These are phyloP conservation scores for Falco biarmicus DNA, from an alignment of 2,797 vertebrate species.

Conservation along the genomic window DNA sequence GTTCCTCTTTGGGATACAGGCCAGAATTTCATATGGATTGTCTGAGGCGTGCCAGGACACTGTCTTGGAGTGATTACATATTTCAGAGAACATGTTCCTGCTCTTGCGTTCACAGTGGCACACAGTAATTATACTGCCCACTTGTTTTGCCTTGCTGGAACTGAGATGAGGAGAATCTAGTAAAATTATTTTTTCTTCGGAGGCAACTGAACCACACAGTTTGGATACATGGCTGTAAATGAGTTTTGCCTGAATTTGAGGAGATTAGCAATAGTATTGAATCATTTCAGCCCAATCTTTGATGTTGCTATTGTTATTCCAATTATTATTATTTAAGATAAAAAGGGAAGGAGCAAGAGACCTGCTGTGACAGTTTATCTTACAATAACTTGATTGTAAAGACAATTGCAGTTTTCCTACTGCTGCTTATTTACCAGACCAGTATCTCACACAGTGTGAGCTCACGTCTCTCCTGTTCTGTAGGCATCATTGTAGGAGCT, in stretches of 20 bases:
- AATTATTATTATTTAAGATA: background rate
- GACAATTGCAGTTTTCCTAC: background rate
- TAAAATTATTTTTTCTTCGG: background rate
- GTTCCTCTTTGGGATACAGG: conserved; percentile 46
- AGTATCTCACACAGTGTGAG: background rate
- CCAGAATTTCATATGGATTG: conserved; percentile 45
- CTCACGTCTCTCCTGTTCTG: background rate
- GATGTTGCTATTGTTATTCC: background rate
- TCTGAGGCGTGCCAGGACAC: conserved; percentile 25
- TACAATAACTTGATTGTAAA: background rate
- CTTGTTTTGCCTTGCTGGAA: background rate
- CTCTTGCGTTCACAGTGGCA: background rate
- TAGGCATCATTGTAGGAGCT: background rate
- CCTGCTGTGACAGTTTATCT: background rate
- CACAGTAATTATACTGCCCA: background rate
- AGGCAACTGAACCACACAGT: background rate
- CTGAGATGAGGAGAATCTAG: background rate
- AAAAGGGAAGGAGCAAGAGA: background rate
- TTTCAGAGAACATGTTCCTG: conserved; percentile 19
- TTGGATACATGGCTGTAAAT: background rate
- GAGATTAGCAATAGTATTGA: background rate
- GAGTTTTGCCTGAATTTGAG: background rate
- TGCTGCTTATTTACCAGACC: background rate
- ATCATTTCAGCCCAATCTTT: background rate
- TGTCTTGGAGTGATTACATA: background rate